Conservation (phyloP, 2,888 invertebrate species). For the Ephialtes manifestator region DNA sequence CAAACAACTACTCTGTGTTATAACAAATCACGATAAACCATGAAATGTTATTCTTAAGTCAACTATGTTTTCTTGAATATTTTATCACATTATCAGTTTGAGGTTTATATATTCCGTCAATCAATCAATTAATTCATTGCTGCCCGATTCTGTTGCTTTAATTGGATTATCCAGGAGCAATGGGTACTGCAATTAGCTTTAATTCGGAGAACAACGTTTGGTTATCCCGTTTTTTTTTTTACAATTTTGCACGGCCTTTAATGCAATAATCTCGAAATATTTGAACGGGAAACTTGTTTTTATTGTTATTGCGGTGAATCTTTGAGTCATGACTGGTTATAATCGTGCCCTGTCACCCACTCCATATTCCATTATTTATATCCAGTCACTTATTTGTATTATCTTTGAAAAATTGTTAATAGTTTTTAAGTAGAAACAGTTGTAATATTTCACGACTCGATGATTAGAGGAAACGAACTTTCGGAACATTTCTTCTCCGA, state of each 20-base stretch:
- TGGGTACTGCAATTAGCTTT: too few species aligned
- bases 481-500: neutral
- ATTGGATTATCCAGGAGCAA: too few species aligned
- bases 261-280: neutral
- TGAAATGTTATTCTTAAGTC: too few species aligned
- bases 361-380: neutral
- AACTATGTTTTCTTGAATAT: neutral
- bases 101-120: too few species aligned
- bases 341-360: neutral
- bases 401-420: neutral
- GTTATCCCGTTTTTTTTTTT: too few species aligned
- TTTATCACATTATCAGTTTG: neutral
- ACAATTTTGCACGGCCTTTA: too few species aligned
- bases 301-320: neutral
- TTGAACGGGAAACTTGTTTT: too few species aligned
- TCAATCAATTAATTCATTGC: too few species aligned
- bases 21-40: too few species aligned
- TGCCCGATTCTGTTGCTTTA: too few species aligned
- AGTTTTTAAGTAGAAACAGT: neutral
- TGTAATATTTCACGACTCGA: neutral
- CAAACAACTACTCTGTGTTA: too few species aligned
- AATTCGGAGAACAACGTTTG: too few species aligned
- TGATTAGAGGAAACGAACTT: neutral
- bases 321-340: neutral
- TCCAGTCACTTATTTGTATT: conserved; percentile 44